Conservation (phyloP, 2,113 vertebrate species). For the Mesembrinibis cayennensis region DNA sequence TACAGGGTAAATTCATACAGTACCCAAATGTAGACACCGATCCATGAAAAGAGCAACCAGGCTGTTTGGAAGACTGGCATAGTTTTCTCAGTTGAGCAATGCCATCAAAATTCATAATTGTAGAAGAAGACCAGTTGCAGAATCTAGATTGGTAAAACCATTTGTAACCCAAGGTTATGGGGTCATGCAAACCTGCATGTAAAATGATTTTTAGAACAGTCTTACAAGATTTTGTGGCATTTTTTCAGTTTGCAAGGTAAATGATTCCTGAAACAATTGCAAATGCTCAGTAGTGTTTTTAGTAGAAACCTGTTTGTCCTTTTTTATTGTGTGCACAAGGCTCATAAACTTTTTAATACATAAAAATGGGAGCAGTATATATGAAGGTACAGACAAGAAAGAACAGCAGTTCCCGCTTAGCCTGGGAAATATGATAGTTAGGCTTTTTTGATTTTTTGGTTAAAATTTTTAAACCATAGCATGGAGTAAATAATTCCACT, state of each 20-base stretch:
- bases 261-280: neutral
- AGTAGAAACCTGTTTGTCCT: neutral
- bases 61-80: neutral
- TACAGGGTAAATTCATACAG: neutral
- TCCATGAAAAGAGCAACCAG: neutral
- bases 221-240: neutral
- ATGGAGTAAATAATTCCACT: neutral
- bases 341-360: neutral
- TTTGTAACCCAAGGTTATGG: neutral
- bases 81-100: neutral
- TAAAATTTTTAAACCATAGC: conserved; percentile 1
- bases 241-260: neutral
- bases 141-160: neutral
- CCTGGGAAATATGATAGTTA: neutral
- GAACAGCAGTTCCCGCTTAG: neutral
- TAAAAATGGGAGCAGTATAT: neutral
- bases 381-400: neutral
- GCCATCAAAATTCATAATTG: neutral
- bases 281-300: neutral
- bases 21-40: neutral
- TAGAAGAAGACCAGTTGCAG: neutral
- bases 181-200: neutral
- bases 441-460: neutral
- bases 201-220: neutral
- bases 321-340: neutral